phyloP scores from a whole-genome alignment of 2,113 vertebrate species.

The Pipa parva region DNA sequence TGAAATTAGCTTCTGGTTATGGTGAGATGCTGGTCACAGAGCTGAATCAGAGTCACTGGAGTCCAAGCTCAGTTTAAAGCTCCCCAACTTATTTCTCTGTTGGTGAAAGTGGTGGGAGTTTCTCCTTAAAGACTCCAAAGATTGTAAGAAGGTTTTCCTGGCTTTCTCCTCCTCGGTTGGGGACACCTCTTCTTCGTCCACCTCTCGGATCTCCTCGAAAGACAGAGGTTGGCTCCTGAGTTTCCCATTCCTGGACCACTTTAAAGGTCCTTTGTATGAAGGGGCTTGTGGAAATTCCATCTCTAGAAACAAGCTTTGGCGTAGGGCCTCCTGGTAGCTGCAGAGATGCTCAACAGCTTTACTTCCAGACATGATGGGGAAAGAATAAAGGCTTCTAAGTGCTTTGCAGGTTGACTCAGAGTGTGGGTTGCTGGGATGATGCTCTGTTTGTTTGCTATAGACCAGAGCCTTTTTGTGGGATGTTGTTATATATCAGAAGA shows the following conservation, averaged over 20 bases:
- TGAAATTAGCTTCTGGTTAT: too few relatives aligned
- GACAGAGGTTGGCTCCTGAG: constrained; percentile 98
- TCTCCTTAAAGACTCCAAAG: constrained; percentile 87
- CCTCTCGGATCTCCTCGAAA: constrained; percentile 95
- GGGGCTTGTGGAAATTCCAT: constrained; percentile 84
- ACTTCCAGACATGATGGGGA: constrained; percentile 67
- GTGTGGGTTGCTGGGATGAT: neutral
- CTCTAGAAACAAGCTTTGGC: constrained; percentile 65
- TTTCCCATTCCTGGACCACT: constrained; percentile 79
- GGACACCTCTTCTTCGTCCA: constrained; percentile 89
- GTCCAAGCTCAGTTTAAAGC: constrained; percentile 77
- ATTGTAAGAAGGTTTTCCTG: constrained; percentile 87
- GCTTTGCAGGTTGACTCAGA: neutral
- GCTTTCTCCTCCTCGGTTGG: constrained; percentile 91
- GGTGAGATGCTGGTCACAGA: too few relatives aligned
- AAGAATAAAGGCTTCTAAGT: neutral
- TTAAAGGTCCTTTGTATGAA: constrained; percentile 64
- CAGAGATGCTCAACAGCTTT: constrained; percentile 70
- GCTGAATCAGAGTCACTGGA: too few relatives aligned
- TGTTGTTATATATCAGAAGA: neutral
- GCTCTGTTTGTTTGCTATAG: constrained; percentile 48
- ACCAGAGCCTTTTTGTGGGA: neutral
- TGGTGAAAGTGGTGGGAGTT: constrained; percentile 84
- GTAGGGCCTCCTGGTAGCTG: constrained; percentile 76
- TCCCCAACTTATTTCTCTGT: constrained; percentile 59